Base-by-base conservation (phyloP, 2,888 invertebrate species). In the Coelopa pilipes region DNA sequence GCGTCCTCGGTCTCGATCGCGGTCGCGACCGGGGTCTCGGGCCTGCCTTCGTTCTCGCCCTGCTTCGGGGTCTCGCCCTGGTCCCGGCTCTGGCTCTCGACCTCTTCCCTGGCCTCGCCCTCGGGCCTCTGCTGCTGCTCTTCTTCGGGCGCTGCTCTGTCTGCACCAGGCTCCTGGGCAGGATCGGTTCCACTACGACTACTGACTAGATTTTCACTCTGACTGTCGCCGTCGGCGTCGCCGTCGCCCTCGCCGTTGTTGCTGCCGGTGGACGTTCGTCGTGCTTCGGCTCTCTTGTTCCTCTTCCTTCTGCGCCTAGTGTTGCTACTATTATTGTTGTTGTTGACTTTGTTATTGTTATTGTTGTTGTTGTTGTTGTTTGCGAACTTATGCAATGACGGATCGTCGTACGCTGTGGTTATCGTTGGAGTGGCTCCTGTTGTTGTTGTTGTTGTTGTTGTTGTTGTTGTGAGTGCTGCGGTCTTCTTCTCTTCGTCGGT, bases 201-300 rank as follows among this genome's bases (percentile, higher is more conserved):
- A 78, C 76, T 80, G 79, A 82, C 80, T 82, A 81, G 81, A 78
- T 77, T 79, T 78, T 79, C 80, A 79, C 79, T 77, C 60, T 78
- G 75, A 67, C 69, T 74, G 47, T 63, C 55, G 78, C 77, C 60
- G 13, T 17, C 65, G 50, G 70, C 66, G 81, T 81, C 11, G 79
- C 80, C 24, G 80, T 79, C 24, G 79, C 81, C 19, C 78, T 47
- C 71, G 69, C 24, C 60, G 46, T 34, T 75, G 65, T 1, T 45
- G 65, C 49, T 53, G 70, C 74, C 55, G 49, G 65, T 65, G 62
- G 73, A 34, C 69, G 75, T 66, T 74, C 74, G 74, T 75, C 59
- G 46, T 34, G 71, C 24, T 55, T 46, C 21, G 60, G 19, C 46
- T 65, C 19, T 65, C n/a, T 47, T 60, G 53, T 60, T 15, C 7